Evolutionary conservation across 2,888 invertebrate genomes (phyloP), one percentile per base, ranked within the genome.

Genomic region (Archaeoteleia sp.): DNA sequence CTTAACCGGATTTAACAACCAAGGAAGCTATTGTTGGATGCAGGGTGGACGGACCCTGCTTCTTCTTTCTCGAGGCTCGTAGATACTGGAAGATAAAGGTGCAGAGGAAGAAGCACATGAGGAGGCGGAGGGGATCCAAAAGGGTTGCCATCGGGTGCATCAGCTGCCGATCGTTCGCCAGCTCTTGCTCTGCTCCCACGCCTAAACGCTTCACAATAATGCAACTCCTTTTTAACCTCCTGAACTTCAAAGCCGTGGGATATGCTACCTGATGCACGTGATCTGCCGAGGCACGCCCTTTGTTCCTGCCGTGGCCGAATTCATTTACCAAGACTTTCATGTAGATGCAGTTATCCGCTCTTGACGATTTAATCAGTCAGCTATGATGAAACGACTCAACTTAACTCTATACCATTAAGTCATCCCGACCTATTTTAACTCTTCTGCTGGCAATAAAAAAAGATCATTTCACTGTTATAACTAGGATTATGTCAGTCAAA

Each of bases 201-300:
- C 61, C 67, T 55, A 67, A 61, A 53, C 55, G 60, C 61, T 43
- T 55, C 61, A 23, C 61, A 61, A 55, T 67, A 61, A 60, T 49
- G 61, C 53, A 58, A 20, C 45, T 67, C 46, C 67, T 67, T 62
- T 67, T 67, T 53, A 53, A 57, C 51, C 57, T 67, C 42, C 35
- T 51, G 49, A 61, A 49, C 58, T 35, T 20, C 23, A 20, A 35
- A 54, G 54, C 51, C 55, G 60, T 51, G 60, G 67, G 61, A 55
- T 61, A 40, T 57, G 67, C 67, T 67, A 67, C 67, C 67, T 67
- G 67, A 67, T 45, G 39, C 39, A 49, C 60, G 43, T 23, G 45
- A 46, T 12, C 55, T n/a, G 37, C 20, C 29, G 14, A 27, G 39
- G 17, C 39, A 53, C 53, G 65, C 57, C 65, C 48, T 66, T 66